phyloP scores from a whole-genome alignment of 2,113 vertebrate species.

The Lamprotornis superbus region DNA sequence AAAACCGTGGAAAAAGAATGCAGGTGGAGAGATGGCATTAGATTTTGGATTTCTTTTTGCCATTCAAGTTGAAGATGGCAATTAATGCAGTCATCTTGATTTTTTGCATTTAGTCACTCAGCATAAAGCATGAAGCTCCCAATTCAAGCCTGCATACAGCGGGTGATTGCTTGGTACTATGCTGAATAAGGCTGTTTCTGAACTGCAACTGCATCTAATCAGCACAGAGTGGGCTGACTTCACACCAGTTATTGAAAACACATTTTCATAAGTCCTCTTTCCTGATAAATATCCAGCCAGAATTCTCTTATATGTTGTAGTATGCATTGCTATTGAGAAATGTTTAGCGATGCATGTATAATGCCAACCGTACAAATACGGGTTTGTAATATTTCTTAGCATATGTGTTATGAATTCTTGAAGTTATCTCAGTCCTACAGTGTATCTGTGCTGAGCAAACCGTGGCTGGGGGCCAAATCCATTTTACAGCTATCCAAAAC shows the following conservation, averaged over 20 bases:
- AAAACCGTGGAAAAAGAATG: neutral
- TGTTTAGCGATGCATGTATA: slow-evolving; percentile 27
- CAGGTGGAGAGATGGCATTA: neutral
- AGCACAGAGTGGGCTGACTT: slow-evolving; percentile 61
- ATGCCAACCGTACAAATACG: neutral
- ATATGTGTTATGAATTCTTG: slow-evolving; percentile 50
- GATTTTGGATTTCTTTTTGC: slow-evolving; percentile 1
- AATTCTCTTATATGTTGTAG: neutral
- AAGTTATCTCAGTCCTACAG: slow-evolving; percentile 34
- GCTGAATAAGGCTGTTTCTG: slow-evolving; percentile 58
- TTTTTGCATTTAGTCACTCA: slow-evolving; percentile 5
- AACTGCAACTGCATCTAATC: slow-evolving; percentile 55
- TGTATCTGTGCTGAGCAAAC: slow-evolving; percentile 41
- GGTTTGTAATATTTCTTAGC: slow-evolving; percentile 49
- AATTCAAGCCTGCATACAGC: neutral
- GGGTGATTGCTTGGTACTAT: slow-evolving; percentile 43
- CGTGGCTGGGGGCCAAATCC: slow-evolving; percentile 53
- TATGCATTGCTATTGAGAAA: slow-evolving; percentile 33
- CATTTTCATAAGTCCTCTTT: slow-evolving; percentile 43
- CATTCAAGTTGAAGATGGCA: neutral
- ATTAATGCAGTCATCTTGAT: slow-evolving; percentile 41
- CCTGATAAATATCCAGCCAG: slow-evolving; percentile 40
- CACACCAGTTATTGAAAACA: slow-evolving; percentile 55
- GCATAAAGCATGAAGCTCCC: slow-evolving; percentile 40
- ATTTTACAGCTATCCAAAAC: slow-evolving; percentile 60